phyloP scores from a whole-genome alignment of 2,797 vertebrate species.

The Salarias fasciatus region DNA sequence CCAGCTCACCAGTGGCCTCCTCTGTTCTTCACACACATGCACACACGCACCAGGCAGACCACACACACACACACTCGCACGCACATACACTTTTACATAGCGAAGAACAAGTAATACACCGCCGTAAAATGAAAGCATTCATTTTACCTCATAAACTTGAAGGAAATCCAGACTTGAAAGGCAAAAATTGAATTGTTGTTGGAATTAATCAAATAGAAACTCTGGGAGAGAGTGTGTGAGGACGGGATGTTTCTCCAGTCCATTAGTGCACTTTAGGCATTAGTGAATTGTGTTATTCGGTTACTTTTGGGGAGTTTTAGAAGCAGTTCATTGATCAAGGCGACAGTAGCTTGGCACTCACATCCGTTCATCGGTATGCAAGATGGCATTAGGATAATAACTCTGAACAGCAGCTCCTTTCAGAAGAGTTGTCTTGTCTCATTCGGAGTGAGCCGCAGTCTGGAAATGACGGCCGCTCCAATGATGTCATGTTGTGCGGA shows the following conservation, averaged over 20 bases:
- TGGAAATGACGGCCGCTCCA: constrained; percentile 7
- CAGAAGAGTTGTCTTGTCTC: constrained; percentile 14
- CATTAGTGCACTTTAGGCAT: constrained; percentile 72
- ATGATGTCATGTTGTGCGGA: constrained; percentile 46
- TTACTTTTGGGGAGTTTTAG: constrained; percentile 70
- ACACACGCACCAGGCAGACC: no score
- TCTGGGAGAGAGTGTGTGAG: constrained; percentile 38
- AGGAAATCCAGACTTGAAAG: constrained; percentile 48
- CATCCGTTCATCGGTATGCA: constrained; percentile 43
- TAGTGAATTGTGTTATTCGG: constrained; percentile 58
- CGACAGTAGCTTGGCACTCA: constrained; percentile 59
- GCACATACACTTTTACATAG: constrained; percentile 12
- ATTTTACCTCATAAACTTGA: constrained; percentile 39
- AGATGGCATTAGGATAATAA: constrained; percentile 48
- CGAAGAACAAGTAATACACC: constrained; percentile 24
- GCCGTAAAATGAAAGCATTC: constrained; percentile 22
- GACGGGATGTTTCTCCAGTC: constrained; percentile 54
- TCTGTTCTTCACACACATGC: constrained; percentile 5
- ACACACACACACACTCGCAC: constrained; percentile 8
- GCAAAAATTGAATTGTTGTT: constrained; percentile 59
- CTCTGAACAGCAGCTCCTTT: constrained; percentile 25
- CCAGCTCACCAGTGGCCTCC: constrained; percentile 29
- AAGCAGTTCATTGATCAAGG: constrained; percentile 63
- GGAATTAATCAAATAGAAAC: constrained; percentile 64
- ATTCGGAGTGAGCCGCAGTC: constrained; percentile 17